Percentiles rank a stretch among this genome's conserved stretches.
These are phyloP conservation scores for Drosophila borealis DNA, from an alignment of 2,888 invertebrate genomes.

Conservation along the genomic window DNA sequence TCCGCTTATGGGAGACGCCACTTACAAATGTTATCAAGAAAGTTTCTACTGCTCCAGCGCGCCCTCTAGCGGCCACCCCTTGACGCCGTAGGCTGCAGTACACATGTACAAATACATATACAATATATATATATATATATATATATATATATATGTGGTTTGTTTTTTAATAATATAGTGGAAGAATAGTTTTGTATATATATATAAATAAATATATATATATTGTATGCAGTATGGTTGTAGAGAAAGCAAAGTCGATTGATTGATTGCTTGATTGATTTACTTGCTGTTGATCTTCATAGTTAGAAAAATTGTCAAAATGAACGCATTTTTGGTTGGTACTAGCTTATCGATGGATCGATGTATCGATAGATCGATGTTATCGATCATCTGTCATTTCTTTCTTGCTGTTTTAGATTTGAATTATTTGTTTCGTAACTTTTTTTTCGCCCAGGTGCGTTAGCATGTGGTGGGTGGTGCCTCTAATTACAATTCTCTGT, in stretches of 20 bases:
- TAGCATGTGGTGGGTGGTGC: conserved; percentile 37
- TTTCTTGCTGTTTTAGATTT: conserved; percentile 35
- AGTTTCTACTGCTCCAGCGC: conserved; percentile 85
- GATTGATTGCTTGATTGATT: conserved; percentile 62
- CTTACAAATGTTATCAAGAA: conserved; percentile 85
- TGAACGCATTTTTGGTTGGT: conserved; percentile 78
- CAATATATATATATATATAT: conserved; percentile 60
- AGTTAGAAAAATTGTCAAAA: conserved; percentile 61
- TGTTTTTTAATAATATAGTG: conserved; percentile 71
- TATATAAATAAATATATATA: conserved; percentile 52
- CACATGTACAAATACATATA: conserved; percentile 81
- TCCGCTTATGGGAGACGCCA: conserved; percentile 51
- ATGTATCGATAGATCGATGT: conserved; percentile 15
- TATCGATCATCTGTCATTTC: conserved; percentile 31
- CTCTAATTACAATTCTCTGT: conserved; percentile 75
- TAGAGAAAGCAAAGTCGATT: conserved; percentile 81
- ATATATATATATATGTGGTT: conserved; percentile 50
- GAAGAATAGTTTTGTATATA: conserved; percentile 66
- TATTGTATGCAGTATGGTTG: conserved; percentile 71
- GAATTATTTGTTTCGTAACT: conserved; percentile 27
- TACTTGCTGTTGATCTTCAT: conserved; percentile 54
- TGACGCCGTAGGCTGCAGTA: conserved; percentile 84
- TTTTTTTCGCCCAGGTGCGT: conserved; percentile 54
- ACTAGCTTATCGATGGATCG: conserved; percentile 51
- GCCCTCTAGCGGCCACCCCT: conserved; percentile 84